A percentile compares a stretch with the other conserved stretches of the same genome.
Conservation (phyloP, 2,797 vertebrate species). For the Alosa sapidissima region DNA sequence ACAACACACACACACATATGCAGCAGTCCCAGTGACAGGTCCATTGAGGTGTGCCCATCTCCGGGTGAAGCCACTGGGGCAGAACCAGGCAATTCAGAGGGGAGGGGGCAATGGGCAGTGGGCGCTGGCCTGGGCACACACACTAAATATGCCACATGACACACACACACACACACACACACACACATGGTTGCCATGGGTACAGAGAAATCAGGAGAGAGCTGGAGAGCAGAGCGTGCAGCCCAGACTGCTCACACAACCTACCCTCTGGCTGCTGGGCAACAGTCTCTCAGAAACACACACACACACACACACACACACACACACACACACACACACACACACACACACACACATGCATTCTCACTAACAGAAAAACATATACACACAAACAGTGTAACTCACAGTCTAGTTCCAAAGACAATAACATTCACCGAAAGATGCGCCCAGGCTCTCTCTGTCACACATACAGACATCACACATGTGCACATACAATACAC, state of each 20-base stretch:
- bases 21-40: neutral
- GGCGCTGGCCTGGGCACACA: neutral
- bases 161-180: neutral
- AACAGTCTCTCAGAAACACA: neutral
- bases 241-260: constrained; percentile 3
- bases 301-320: neutral
- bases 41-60: constrained; percentile 28
- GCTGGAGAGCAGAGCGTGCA: constrained; percentile 12
- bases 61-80: constrained; percentile 37
- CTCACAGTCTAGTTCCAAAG: neutral
- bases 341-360: neutral
- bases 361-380: neutral
- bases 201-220: neutral
- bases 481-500: neutral
- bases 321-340: constrained; percentile 12
- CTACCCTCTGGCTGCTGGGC: constrained; percentile 25
- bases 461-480: neutral
- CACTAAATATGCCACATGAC: neutral
- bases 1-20: neutral
- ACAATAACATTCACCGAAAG: neutral
- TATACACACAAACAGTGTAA: neutral
- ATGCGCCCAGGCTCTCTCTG: neutral
- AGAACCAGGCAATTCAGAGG: constrained; percentile 27
- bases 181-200: constrained; percentile 9
- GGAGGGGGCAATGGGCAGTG: neutral